These are phyloP conservation scores for Plumapathes pennacea DNA, from an alignment of 92 coral and sea anemone genomes.

Conservation along the genomic window DNA sequence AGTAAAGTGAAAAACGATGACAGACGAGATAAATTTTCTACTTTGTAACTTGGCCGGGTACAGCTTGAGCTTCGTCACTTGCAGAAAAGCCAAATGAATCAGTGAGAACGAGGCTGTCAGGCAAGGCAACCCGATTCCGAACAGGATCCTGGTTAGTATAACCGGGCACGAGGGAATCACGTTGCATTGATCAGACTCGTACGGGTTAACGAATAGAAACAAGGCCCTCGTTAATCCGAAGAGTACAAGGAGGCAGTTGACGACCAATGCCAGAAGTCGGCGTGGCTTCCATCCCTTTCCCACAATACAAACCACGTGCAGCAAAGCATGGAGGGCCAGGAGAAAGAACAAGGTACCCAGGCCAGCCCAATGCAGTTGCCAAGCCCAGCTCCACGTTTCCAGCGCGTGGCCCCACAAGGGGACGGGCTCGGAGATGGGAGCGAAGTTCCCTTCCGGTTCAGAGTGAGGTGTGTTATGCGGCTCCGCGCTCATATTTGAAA, in stretches of 20 bases:
- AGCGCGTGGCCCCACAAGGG: constrained; percentile 74
- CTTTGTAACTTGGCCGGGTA: constrained; percentile 73
- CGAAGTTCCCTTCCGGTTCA: too few species aligned
- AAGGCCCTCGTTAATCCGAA: constrained; percentile 64
- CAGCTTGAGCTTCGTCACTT: constrained; percentile 66
- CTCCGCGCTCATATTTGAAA: too few species aligned
- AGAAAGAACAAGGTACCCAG: constrained; percentile 60
- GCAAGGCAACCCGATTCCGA: constrained; percentile 83
- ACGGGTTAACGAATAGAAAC: constrained; percentile 79
- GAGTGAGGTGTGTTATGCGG: too few species aligned
- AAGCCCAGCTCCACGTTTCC: constrained; percentile 72
- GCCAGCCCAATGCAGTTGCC: constrained; percentile 79
- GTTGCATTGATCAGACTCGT: constrained; percentile 83
- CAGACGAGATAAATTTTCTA: constrained; percentile 39
- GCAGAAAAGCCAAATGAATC: constrained; percentile 71
- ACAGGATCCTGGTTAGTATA: constrained; percentile 60
- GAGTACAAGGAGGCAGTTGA: constrained; percentile 38
- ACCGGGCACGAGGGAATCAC: constrained; percentile 57
- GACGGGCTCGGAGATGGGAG: constrained; percentile 80
- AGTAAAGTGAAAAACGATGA: constrained; percentile 57
- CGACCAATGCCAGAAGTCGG: constrained; percentile 45
- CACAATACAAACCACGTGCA: constrained; percentile 32
- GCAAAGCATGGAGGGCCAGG: constrained; percentile 54
- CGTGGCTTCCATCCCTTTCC: constrained; percentile 31
- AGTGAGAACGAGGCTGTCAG: constrained; percentile 80